phyloP scores from a whole-genome alignment of 2,797 vertebrate genomes.

The Poecilia wingei region DNA sequence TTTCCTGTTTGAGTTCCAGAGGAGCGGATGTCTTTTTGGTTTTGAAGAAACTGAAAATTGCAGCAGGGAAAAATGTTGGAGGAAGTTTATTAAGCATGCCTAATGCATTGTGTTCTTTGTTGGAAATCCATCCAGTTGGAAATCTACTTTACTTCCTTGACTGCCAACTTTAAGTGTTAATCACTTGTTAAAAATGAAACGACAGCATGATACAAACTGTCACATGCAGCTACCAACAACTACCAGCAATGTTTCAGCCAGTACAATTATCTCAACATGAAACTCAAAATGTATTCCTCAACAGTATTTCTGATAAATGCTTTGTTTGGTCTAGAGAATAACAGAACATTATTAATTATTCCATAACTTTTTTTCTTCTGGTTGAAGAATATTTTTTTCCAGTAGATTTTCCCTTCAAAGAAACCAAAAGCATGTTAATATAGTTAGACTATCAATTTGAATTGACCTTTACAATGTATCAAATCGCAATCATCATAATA shows the following conservation, averaged over 20 bases:
- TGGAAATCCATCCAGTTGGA: background rate
- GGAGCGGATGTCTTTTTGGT: background rate
- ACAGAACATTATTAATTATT: background rate
- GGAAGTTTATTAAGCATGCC: background rate
- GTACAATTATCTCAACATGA: background rate
- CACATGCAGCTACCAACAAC: background rate
- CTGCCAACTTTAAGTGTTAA: background rate
- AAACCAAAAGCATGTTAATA: background rate
- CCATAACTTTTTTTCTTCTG: background rate
- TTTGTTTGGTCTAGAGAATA: background rate
- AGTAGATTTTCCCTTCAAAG: background rate
- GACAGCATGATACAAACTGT: background rate
- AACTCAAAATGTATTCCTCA: background rate
- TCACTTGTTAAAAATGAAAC: background rate
- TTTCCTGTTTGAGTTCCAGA: background rate
- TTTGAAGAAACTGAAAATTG: background rate
- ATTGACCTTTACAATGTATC: background rate
- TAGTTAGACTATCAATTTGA: background rate
- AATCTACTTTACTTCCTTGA: slow-evolving; percentile 4
- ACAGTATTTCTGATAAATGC: background rate
- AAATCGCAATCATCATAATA: background rate
- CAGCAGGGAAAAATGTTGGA: background rate
- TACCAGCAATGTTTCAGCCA: background rate
- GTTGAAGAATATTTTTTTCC: background rate
- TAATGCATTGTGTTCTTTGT: background rate